These are phyloP conservation scores for Typhlichthys eigenmanni DNA, from an alignment of 2,797 vertebrate genomes.

Conservation along the genomic window DNA sequence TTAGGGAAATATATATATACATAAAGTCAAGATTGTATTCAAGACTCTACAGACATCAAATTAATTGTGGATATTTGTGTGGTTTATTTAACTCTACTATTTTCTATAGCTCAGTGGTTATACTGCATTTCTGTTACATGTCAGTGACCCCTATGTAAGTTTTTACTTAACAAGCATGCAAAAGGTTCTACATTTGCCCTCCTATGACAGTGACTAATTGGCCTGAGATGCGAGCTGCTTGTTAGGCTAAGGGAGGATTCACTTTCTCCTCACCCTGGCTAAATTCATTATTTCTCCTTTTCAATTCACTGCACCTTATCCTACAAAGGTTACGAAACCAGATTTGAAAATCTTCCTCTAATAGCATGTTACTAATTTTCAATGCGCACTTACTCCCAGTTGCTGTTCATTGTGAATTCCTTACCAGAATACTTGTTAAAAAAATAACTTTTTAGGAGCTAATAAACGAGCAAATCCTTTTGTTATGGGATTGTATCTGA, in stretches of 20 bases:
- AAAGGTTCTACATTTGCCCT: slow-evolving; percentile 84
- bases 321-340: slow-evolving; percentile 70
- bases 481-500: slow-evolving; percentile 13
- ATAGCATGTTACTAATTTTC: slow-evolving; percentile 67
- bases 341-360: slow-evolving; percentile 59
- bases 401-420: slow-evolving; percentile 30
- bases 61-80: slow-evolving; percentile 43
- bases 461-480: slow-evolving; percentile 19
- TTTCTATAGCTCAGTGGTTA: slow-evolving; percentile 66
- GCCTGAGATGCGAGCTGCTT: slow-evolving; percentile 81
- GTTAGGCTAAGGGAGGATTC: slow-evolving; percentile 80
- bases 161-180: slow-evolving; percentile 86
- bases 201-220: slow-evolving; percentile 86
- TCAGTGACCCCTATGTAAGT: slow-evolving; percentile 84
- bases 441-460: slow-evolving; percentile 38
- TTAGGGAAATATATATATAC: too few species aligned
- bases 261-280: slow-evolving; percentile 70
- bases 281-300: slow-evolving; percentile 83
- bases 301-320: slow-evolving; percentile 74
- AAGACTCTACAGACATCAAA: slow-evolving; percentile 4
- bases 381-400: slow-evolving; percentile 35
- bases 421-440: slow-evolving; percentile 26
- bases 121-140: slow-evolving; percentile 75
- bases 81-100: slow-evolving; percentile 47
- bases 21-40: slow-evolving; percentile 22